Evolutionary conservation across 1,140 invertebrate species (phyloP).

Genomic region (Trachelipus rathkii): DNA sequence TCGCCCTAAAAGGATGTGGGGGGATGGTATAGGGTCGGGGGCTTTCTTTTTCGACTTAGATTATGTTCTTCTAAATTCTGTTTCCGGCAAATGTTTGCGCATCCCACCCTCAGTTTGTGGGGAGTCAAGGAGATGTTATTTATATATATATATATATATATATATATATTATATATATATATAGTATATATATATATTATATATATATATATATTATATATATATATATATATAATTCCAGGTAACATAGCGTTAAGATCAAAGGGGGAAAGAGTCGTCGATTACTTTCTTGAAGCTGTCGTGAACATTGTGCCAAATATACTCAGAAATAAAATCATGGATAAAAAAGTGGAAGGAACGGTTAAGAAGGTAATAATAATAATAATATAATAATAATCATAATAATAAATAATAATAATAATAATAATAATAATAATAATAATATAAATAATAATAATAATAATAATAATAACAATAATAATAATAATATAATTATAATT

Average conservation of each 20-base stretch:
- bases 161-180: too few relatives aligned
- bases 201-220: not conserved
- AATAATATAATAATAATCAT: not conserved
- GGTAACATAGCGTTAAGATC: not conserved
- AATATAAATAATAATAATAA: not conserved
- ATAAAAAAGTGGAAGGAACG: conserved; percentile 4
- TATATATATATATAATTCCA: not conserved
- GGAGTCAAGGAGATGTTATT: too few relatives aligned
- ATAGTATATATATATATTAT: too few relatives aligned
- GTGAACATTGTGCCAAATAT: not conserved
- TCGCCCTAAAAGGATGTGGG: too few relatives aligned
- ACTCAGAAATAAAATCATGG: not conserved
- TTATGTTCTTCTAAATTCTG: too few relatives aligned
- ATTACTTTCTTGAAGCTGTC: not conserved
- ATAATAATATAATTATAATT: too few relatives aligned
- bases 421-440: not conserved
- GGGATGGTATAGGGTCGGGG: too few relatives aligned
- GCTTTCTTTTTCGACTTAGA: too few relatives aligned
- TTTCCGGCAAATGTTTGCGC: too few relatives aligned
- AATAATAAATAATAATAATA: not conserved
- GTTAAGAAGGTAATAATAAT: not conserved
- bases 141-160: too few relatives aligned
- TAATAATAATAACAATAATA: too few relatives aligned
- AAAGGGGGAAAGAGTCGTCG: not conserved
- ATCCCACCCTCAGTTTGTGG: too few relatives aligned